Conservation (phyloP, 2,113 vertebrate genomes). For the Sapayoa aenigma region DNA sequence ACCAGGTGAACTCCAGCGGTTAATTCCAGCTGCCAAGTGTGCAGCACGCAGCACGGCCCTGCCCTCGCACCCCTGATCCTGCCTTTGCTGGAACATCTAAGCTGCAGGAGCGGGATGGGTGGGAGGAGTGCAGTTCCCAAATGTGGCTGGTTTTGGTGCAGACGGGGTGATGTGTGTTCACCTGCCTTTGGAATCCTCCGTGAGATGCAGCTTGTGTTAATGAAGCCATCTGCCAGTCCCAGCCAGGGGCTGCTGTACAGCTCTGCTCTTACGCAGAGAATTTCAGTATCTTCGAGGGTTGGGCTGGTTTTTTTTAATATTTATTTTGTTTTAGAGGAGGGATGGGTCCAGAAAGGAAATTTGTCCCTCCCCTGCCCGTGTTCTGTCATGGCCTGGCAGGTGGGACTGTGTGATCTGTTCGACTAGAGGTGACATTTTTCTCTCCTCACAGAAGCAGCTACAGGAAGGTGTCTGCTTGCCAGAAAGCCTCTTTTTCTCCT, state of each 20-base stretch:
- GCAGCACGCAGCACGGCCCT: background rate
- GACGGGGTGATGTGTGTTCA: background rate
- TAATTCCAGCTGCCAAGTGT: background rate
- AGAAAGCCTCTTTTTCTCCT: background rate
- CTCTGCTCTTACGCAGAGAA: background rate
- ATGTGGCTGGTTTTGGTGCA: background rate
- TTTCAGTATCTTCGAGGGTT: background rate
- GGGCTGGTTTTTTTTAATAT: background rate
- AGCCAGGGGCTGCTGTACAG: background rate
- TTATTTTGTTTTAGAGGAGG: background rate
- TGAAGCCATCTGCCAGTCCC: background rate
- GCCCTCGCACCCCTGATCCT: background rate
- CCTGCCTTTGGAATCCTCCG: background rate
- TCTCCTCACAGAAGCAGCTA: background rate
- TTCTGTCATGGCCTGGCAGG: fast-evolving
- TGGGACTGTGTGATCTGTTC: background rate
- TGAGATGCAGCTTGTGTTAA: background rate
- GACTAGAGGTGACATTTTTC: background rate
- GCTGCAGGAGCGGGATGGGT: background rate
- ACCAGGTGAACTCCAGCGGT: background rate
- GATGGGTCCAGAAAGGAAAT: background rate
- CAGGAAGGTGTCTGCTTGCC: background rate
- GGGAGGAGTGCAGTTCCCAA: fast-evolving
- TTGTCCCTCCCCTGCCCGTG: background rate
- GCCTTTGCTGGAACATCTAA: background rate